phyloP scores from a whole-genome alignment of 2,113 vertebrate genomes.

The Australoheros scitulus region DNA sequence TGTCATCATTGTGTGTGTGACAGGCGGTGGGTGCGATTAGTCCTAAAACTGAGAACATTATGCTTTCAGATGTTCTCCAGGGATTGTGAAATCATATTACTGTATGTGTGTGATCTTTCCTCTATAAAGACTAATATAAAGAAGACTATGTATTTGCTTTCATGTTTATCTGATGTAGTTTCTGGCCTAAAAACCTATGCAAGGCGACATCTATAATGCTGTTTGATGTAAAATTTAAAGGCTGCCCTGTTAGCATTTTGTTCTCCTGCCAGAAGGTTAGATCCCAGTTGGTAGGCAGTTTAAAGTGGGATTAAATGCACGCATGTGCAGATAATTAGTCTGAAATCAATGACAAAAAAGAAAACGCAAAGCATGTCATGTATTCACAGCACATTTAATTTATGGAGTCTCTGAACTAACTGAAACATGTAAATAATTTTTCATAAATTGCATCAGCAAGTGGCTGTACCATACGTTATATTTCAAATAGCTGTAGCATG shows the following conservation, averaged over 20 bases:
- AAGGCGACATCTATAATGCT: slow-evolving; percentile 10
- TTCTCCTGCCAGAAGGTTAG: slow-evolving; percentile 21
- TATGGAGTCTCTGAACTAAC: neutral
- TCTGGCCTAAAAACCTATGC: neutral
- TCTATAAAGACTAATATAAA: slow-evolving; percentile 66
- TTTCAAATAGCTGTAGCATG: neutral
- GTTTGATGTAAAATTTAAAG: slow-evolving; percentile 27
- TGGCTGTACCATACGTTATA: neutral
- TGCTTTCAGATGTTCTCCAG: slow-evolving; percentile 12
- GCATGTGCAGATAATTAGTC: neutral
- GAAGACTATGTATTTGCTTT: slow-evolving; percentile 23
- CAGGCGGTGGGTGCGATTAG: slow-evolving; percentile 19
- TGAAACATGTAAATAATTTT: neutral
- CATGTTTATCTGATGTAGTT: neutral
- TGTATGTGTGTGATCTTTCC: slow-evolving; percentile 61
- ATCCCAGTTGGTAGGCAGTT: slow-evolving; percentile 18
- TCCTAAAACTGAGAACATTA: slow-evolving; percentile 15
- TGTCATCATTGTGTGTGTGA: slow-evolving; percentile 41
- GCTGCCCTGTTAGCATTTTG: slow-evolving; percentile 2
- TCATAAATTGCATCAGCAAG: neutral
- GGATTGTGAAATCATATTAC: slow-evolving; percentile 46
- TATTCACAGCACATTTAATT: neutral
- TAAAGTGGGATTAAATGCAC: slow-evolving; percentile 14
- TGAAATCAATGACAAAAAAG: neutral
- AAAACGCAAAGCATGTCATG: neutral